Evolutionary conservation across 2,888 invertebrate species (phyloP).

Genomic region (Nymphalis polychloros): DNA sequence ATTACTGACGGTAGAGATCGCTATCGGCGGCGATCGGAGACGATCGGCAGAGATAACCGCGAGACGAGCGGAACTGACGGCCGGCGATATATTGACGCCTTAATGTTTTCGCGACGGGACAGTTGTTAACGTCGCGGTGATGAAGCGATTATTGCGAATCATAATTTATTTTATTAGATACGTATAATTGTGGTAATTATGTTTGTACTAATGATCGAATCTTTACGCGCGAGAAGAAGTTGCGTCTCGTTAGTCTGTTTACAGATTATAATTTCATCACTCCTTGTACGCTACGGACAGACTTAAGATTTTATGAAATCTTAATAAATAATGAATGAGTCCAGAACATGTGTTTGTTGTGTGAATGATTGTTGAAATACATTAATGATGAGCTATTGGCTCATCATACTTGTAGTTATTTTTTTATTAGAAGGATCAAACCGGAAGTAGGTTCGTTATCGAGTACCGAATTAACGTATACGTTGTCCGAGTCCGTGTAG

Average conservation of each 20-base stretch:
- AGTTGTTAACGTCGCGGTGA: background rate
- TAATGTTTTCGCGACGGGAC: conserved; percentile 14
- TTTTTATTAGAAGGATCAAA: background rate
- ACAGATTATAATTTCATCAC: background rate
- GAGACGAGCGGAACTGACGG: conserved; percentile 22
- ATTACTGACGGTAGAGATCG: background rate
- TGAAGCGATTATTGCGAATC: background rate
- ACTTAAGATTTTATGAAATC: background rate
- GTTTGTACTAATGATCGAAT: conserved; percentile 1
- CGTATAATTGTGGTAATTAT: background rate
- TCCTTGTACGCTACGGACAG: background rate
- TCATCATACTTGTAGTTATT: background rate
- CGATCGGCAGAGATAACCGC: conserved; percentile 8
- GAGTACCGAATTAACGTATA: background rate
- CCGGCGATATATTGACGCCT: conserved; percentile 13
- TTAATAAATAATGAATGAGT: background rate
- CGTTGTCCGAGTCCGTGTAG: background rate
- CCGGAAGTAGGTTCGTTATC: conserved; percentile 1
- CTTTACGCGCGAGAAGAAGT: background rate
- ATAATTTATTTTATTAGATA: conserved; percentile 2
- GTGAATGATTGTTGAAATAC: background rate
- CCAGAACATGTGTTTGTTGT: no score
- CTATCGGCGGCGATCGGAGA: conserved; percentile 12
- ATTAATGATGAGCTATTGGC: background rate
- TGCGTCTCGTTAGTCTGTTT: background rate